Percentiles rank a stretch among this genome's conserved stretches.
Conservation (phyloP, 2,888 invertebrate genomes). For the Eupithecia subfuscata region DNA sequence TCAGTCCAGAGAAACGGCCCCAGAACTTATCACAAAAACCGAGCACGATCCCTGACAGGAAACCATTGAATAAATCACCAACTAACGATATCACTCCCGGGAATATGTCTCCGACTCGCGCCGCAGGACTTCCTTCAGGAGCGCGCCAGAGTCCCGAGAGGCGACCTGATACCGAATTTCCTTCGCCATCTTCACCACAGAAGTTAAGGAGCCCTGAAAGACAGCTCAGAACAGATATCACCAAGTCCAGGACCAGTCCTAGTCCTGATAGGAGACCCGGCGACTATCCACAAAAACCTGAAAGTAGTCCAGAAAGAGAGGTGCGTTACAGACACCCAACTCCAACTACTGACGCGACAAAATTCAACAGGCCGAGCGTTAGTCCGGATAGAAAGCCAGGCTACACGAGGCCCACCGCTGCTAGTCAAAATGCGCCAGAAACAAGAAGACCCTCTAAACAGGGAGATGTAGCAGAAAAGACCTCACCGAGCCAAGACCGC, state of each 20-base stretch:
- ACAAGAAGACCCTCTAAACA: constrained; percentile 43
- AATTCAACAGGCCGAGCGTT: constrained; percentile 36
- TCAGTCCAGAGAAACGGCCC: constrained; percentile 66
- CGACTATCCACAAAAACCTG: constrained; percentile 26
- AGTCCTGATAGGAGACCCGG: constrained; percentile 51
- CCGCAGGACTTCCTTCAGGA: constrained; percentile 41
- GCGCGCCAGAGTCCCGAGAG: constrained; percentile 54
- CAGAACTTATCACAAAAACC: constrained; percentile 47
- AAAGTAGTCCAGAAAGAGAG: constrained; percentile 48
- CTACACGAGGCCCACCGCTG: constrained; percentile 64
- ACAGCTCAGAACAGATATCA: constrained; percentile 22
- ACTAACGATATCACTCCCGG: constrained; percentile 35
- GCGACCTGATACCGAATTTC: constrained; percentile 27
- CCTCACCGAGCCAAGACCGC: constrained; percentile 55
- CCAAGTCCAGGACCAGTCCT: constrained; percentile 43
- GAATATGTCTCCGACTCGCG: constrained; percentile 34
- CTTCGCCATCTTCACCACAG: constrained; percentile 20
- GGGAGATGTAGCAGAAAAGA: constrained; percentile 51
- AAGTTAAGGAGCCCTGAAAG: constrained; percentile 34
- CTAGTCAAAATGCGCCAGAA: constrained; percentile 48
- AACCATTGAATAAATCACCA: constrained; percentile 39
- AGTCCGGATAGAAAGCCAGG: constrained; percentile 61
- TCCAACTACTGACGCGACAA: constrained; percentile 27
- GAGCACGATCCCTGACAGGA: constrained; percentile 58
- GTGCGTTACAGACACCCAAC: constrained; percentile 31